phyloP scores from a whole-genome alignment of 2,888 invertebrate genomes.

The Hyposoter dolosus region DNA sequence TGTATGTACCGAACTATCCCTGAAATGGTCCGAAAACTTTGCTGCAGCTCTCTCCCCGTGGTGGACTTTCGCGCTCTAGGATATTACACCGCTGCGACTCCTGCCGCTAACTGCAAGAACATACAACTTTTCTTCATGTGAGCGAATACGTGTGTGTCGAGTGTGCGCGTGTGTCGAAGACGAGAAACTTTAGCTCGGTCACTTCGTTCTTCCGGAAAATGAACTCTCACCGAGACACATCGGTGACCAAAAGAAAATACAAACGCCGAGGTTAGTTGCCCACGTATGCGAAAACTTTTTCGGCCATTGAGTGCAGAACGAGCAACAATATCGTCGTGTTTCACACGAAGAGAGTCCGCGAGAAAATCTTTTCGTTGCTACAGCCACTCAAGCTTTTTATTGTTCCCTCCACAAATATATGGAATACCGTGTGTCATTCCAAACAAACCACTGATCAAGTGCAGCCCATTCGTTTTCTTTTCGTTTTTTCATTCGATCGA shows the following conservation, averaged over 20 bases:
- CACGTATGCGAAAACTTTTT: conserved; percentile 39
- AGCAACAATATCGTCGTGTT: background rate
- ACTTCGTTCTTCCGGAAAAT: conserved; percentile 59
- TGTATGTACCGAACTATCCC: conserved; percentile 46
- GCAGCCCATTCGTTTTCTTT: background rate
- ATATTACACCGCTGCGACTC: conserved; percentile 25
- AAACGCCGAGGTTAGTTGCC: conserved; percentile 3
- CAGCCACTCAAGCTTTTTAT: background rate
- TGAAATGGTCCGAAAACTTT: conserved; percentile 47
- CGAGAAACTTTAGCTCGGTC: conserved; percentile 53
- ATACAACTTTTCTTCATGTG: background rate
- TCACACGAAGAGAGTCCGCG: background rate
- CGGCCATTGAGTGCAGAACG: background rate
- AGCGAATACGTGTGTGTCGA: background rate
- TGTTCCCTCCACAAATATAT: background rate
- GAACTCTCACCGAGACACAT: conserved; percentile 30
- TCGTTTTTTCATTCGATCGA: background rate
- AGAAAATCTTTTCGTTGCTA: background rate
- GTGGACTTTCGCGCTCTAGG: conserved; percentile 29
- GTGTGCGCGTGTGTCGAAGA: conserved; percentile 12
- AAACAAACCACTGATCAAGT: background rate
- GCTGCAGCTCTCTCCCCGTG: conserved; percentile 2
- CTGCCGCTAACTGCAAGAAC: conserved; percentile 2
- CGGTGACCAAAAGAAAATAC: conserved; percentile 13
- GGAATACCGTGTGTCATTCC: background rate